phyloP scores from a whole-genome alignment of 2,888 invertebrate species.

The Brenthis ino region DNA sequence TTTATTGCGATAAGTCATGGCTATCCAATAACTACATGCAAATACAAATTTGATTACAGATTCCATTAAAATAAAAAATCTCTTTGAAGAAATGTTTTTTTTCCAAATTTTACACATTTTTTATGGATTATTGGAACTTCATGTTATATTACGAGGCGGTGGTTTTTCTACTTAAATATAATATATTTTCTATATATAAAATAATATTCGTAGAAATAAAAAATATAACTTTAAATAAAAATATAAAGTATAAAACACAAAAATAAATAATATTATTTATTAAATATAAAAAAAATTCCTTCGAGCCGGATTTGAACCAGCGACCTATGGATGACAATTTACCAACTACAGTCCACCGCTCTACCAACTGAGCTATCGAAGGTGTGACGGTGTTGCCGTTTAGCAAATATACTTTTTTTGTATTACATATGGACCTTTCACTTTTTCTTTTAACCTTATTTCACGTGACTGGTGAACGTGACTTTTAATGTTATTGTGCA shows the following conservation, averaged over 20 bases:
- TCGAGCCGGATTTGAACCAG: conserved; percentile 84
- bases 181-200: too few relatives aligned
- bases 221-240: background rate
- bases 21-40: background rate
- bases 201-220: background rate
- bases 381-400: conserved; percentile 42
- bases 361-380: conserved; percentile 83
- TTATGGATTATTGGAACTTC: too few relatives aligned
- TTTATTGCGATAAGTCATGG: conserved; percentile 13
- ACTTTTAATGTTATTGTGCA: too few relatives aligned
- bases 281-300: conserved; percentile 28
- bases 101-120: too few relatives aligned
- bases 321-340: conserved; percentile 81
- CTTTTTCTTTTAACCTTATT: background rate
- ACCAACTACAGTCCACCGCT: conserved; percentile 79
- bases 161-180: too few relatives aligned
- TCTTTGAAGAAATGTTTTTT: too few relatives aligned
- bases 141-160: too few relatives aligned
- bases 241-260: background rate
- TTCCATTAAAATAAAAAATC: too few relatives aligned
- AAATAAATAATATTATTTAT: background rate
- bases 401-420: background rate
- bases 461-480: too few relatives aligned
- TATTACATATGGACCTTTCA: background rate
- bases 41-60: too few relatives aligned